These are phyloP conservation scores for Prunella himalayana DNA, from an alignment of 2,113 vertebrate species.

Conservation along the genomic window DNA sequence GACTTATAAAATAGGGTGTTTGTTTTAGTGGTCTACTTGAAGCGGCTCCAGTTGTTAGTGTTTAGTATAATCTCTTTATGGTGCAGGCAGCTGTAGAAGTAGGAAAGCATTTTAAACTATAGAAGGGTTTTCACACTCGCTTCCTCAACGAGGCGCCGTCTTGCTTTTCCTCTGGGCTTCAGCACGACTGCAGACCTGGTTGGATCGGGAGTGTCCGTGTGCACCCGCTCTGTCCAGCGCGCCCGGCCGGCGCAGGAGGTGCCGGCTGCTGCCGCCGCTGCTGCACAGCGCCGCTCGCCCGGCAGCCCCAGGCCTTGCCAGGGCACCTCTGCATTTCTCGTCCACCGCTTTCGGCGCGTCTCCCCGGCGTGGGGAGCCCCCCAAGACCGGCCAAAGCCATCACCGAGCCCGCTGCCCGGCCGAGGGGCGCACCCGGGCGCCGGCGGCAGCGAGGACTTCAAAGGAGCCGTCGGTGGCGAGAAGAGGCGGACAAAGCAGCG, in stretches of 20 bases:
- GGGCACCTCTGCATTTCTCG: not conserved
- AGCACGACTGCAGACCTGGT: accelerated
- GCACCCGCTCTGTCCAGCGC: accelerated
- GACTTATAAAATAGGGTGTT: not conserved
- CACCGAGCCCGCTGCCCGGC: not conserved
- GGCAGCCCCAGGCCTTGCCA: not conserved
- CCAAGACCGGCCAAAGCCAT: accelerated
- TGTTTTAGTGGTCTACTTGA: not conserved
- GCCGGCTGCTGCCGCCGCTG: not conserved
- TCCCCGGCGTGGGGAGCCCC: not conserved
- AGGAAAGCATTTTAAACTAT: not conserved
- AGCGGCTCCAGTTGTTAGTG: not conserved
- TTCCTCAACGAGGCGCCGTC: not conserved
- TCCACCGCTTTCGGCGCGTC: too few relatives aligned
- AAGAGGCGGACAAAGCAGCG: not conserved
- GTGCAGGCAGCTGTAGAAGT: not conserved
- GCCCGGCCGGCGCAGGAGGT: not conserved
- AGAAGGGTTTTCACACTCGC: not conserved
- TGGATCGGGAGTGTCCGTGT: accelerated
- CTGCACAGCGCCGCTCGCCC: not conserved
- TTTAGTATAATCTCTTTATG: not conserved
- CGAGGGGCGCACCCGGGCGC: not conserved
- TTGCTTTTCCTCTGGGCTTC: not conserved
- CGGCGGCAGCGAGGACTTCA: not conserved
- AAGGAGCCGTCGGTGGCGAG: not conserved